These are phyloP conservation scores for Tenebrio molitor DNA, from an alignment of 1,140 invertebrate species.

Conservation along the genomic window DNA sequence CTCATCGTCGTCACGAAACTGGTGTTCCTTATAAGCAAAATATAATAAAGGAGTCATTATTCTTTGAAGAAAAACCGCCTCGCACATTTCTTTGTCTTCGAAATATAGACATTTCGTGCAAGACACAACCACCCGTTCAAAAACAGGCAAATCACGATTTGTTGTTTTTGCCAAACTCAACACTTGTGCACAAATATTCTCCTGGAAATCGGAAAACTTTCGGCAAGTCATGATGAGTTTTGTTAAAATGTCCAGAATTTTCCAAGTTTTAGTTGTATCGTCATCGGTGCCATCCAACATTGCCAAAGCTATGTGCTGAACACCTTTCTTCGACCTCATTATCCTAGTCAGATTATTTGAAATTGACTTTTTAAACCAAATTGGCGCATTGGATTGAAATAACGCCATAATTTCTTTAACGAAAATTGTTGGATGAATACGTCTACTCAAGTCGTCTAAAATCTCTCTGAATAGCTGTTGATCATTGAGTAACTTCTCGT, in stretches of 20 bases:
- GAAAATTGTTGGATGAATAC: slow-evolving; percentile 72
- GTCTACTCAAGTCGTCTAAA: slow-evolving; percentile 70
- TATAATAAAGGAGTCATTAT: slow-evolving; percentile 63
- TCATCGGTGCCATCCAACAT: slow-evolving; percentile 73
- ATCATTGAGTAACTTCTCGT: slow-evolving; percentile 69
- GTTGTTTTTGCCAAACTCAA: slow-evolving; percentile 65
- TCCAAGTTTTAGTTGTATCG: slow-evolving; percentile 73
- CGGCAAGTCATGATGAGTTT: slow-evolving; percentile 71
- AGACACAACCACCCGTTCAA: slow-evolving; percentile 25
- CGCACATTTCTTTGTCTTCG: slow-evolving; percentile 65
- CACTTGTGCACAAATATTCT: slow-evolving; percentile 71
- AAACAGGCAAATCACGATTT: slow-evolving; percentile 16
- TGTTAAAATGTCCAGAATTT: slow-evolving; percentile 75
- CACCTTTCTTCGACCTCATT: slow-evolving; percentile 72
- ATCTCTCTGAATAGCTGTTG: slow-evolving; percentile 69
- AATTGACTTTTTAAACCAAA: slow-evolving; percentile 75
- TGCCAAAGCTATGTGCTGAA: slow-evolving; percentile 72
- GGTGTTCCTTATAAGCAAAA: slow-evolving; percentile 63
- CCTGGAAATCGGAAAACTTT: slow-evolving; percentile 70
- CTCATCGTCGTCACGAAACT: slow-evolving; percentile 47
- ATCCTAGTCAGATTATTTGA: slow-evolving; percentile 72
- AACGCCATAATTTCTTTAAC: slow-evolving; percentile 80
- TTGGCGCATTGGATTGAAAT: slow-evolving; percentile 71
- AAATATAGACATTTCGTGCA: slow-evolving; percentile 71
- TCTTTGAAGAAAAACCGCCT: slow-evolving; percentile 67